phyloP scores from a whole-genome alignment of 2,797 vertebrate species.

The Hydrophis major region DNA sequence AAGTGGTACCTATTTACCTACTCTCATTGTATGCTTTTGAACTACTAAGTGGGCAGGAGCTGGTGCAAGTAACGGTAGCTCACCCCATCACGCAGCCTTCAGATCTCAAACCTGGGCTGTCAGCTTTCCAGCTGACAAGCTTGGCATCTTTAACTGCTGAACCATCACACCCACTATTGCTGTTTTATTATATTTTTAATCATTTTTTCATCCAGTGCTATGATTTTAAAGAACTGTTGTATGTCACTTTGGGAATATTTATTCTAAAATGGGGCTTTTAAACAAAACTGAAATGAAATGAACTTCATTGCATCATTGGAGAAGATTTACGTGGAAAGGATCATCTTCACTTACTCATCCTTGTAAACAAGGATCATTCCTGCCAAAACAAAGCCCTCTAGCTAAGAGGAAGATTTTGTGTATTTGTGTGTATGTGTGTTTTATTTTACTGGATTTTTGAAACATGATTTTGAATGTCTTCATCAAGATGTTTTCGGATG shows the following conservation, averaged over 20 bases:
- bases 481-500: not conserved
- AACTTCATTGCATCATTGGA: not conserved
- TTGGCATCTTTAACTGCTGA: not conserved
- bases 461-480: not conserved
- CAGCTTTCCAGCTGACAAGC: not conserved
- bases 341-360: not conserved
- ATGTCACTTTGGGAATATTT: not conserved
- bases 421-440: not conserved
- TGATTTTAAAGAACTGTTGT: not conserved
- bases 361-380: not conserved
- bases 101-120: not conserved
- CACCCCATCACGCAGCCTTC: not conserved
- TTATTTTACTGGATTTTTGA: not conserved
- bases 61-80: not conserved
- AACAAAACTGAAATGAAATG: not conserved
- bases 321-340: not conserved
- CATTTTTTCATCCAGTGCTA: not conserved
- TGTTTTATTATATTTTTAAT: not conserved
- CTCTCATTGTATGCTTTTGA: not conserved
- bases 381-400: not conserved
- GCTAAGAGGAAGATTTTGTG: not conserved
- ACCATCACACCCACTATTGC: not conserved
- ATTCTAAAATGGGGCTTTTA: not conserved
- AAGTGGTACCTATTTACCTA: not conserved
- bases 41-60: not conserved